Percentiles rank a stretch among this genome's conserved stretches.
phyloP scores from a whole-genome alignment of 2,113 vertebrate species.

The Syngnathus scovelli region DNA sequence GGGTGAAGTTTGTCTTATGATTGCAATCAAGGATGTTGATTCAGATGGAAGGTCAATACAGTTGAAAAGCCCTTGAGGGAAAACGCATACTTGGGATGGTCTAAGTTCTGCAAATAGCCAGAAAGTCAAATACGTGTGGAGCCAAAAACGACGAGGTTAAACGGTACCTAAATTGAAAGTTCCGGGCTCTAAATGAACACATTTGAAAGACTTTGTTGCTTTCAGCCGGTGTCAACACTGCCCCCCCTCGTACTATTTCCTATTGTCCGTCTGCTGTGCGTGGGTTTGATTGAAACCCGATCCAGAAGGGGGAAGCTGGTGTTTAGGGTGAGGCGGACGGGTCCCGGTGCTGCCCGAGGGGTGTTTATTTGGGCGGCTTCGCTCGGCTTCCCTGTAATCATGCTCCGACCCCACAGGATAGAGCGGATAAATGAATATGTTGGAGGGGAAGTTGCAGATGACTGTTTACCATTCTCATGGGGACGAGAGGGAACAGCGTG shows the following conservation, averaged over 20 bases:
- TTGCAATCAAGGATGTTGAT: slow-evolving; percentile 37
- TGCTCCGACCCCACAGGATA: slow-evolving; percentile 65
- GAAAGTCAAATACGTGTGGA: slow-evolving; percentile 23
- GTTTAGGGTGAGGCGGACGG: slow-evolving; percentile 70
- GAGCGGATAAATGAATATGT: slow-evolving; percentile 68
- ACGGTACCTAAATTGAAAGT: background rate
- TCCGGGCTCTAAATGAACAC: background rate
- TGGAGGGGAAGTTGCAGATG: slow-evolving; percentile 70
- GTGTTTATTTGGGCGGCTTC: slow-evolving; percentile 70
- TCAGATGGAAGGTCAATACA: slow-evolving; percentile 33
- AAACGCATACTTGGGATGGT: slow-evolving; percentile 27
- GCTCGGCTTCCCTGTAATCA: slow-evolving; percentile 71
- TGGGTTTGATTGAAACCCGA: slow-evolving; percentile 70
- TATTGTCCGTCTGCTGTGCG: slow-evolving; percentile 62
- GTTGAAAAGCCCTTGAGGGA: slow-evolving; percentile 32
- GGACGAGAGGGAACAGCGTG: slow-evolving; percentile 42
- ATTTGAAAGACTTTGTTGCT: slow-evolving; percentile 39
- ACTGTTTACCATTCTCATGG: slow-evolving; percentile 66
- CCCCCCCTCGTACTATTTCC: slow-evolving; percentile 48
- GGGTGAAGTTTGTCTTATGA: slow-evolving; percentile 16
- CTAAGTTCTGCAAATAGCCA: slow-evolving; percentile 22
- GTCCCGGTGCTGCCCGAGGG: slow-evolving; percentile 67
- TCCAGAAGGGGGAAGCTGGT: slow-evolving; percentile 59
- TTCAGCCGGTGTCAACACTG: slow-evolving; percentile 41
- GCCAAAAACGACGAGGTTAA: background rate